Evolutionary conservation across 2,113 vertebrate genomes (phyloP).

Genomic region (Seriola aureovittata): DNA sequence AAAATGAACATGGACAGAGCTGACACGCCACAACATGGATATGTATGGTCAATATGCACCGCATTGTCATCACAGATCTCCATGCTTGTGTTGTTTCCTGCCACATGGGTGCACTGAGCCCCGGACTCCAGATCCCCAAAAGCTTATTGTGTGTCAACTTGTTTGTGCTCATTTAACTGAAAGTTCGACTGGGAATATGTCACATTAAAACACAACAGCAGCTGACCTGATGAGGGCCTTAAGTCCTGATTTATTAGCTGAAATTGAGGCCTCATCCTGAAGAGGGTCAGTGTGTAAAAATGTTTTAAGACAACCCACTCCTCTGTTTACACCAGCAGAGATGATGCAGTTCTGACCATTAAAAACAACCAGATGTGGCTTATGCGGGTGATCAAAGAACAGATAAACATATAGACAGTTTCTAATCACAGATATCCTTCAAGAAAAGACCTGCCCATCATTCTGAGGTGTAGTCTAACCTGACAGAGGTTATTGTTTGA

Average conservation of each 20-base stretch:
- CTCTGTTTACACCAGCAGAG: conserved; percentile 16
- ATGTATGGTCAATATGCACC: no score
- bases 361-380: conserved; percentile 1
- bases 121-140: background rate
- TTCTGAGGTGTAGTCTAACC: background rate
- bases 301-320: conserved; percentile 8
- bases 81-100: no score
- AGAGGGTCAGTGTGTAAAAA: background rate
- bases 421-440: background rate
- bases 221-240: background rate
- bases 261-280: background rate
- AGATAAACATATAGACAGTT: background rate
- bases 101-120: no score
- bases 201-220: background rate
- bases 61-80: no score
- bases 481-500: no score
- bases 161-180: background rate
- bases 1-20: no score
- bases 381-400: conserved; percentile 16
- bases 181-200: background rate
- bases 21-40: no score
- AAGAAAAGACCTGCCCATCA: background rate
- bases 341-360: conserved; percentile 17
- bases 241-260: background rate
- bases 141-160: background rate